Conservation (phyloP, 30 jellyfish, hydroid and myxozoan species). For the Aurelia aurita complex sp. Pacific region DNA sequence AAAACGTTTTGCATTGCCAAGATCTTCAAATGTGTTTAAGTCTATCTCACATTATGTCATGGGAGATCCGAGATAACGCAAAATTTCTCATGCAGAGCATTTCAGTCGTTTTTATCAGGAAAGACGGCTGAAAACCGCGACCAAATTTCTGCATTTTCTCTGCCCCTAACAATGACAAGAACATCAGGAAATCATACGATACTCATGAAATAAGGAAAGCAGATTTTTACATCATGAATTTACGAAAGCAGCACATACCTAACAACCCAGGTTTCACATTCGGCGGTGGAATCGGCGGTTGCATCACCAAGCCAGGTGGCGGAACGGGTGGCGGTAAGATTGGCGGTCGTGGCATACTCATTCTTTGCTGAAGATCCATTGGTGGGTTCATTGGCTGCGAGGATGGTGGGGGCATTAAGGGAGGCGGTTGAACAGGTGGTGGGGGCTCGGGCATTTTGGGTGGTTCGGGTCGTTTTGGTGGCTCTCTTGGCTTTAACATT, state of each 20-base stretch:
- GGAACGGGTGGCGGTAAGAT: slow-evolving; percentile 66
- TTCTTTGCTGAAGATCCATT: slow-evolving; percentile 29
- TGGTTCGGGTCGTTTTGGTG: slow-evolving; percentile 56
- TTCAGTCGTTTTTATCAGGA: no score
- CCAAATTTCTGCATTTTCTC: no score
- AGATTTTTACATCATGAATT: no score
- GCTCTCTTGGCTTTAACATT: slow-evolving; percentile 23
- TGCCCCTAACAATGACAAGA: no score
- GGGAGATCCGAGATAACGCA: no score
- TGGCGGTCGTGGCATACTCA: slow-evolving; percentile 60
- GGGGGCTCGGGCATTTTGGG: slow-evolving; percentile 63
- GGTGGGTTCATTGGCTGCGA: slow-evolving; percentile 42
- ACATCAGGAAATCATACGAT: no score
- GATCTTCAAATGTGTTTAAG: no score
- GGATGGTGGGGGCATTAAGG: slow-evolving; percentile 49
- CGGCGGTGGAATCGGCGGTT: slow-evolving; percentile 78
- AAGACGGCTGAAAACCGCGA: no score
- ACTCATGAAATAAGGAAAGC: no score
- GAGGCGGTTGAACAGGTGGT: slow-evolving; percentile 65
- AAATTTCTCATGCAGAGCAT: no score
- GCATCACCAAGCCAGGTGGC: slow-evolving; percentile 61
- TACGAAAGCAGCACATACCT: slow-evolving; percentile 10
- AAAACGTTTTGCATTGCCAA: no score
- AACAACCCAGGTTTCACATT: slow-evolving; percentile 65
- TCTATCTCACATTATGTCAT: no score